Percentiles rank a stretch among this genome's conserved stretches.
Conservation (phyloP, 1,140 invertebrate species). For the Steinernema feltiae region DNA sequence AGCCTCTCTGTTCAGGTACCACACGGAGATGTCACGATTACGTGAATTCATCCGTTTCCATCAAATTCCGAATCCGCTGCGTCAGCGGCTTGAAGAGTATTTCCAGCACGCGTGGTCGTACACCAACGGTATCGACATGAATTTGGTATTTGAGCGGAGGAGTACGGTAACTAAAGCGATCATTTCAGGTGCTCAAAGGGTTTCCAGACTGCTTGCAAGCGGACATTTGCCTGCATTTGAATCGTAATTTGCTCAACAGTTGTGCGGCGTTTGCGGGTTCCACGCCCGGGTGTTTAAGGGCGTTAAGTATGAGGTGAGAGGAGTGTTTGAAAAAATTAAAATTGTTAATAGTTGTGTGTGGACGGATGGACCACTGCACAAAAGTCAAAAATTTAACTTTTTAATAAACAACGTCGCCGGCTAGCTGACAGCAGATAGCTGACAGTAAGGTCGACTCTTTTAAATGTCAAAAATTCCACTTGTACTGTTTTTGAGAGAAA, state of each 20-base stretch:
- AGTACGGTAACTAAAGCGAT: no score
- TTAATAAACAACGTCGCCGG: no score
- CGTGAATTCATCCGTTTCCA: constrained; percentile 97
- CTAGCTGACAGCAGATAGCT: no score
- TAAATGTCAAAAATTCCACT: no score
- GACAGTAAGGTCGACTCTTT: no score
- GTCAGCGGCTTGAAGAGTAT: constrained; percentile 91
- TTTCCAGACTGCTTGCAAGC: constrained; percentile 97
- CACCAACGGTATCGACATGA: constrained; percentile 97
- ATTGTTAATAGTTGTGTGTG: no score
- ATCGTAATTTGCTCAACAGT: constrained; percentile 85
- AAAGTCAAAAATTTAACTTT: no score
- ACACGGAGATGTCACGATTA: constrained; percentile 90
- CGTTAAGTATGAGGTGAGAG: constrained; percentile 58
- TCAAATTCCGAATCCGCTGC: constrained; percentile 91
- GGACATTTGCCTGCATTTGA: constrained; percentile 94
- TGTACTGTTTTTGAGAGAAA: no score
- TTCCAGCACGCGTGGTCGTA: constrained; percentile 98
- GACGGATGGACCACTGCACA: no score
- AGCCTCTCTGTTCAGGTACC: no score
- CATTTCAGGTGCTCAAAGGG: constrained; percentile 76
- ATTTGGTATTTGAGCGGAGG: no score
- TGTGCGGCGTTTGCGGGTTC: constrained; percentile 88
- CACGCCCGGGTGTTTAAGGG: constrained; percentile 87
- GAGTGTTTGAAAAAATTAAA: no score